Conservation (phyloP, 2,113 vertebrate genomes). For the Megaceryle maxima region DNA sequence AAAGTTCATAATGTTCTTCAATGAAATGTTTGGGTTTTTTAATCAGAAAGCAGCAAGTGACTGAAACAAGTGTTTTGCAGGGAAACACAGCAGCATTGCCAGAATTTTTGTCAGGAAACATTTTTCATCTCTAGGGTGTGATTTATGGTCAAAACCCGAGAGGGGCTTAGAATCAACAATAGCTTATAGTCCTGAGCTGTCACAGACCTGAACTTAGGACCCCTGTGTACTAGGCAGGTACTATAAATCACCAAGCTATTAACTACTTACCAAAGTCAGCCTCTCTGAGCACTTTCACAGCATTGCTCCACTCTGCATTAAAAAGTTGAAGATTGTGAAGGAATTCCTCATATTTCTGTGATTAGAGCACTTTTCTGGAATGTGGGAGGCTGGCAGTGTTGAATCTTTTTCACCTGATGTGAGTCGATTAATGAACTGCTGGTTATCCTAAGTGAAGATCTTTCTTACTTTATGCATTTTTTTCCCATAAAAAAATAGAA, state of each 20-base stretch:
- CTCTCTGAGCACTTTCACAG: neutral
- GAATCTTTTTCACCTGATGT: constrained; percentile 7
- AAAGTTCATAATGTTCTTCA: neutral
- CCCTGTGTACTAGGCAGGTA: neutral
- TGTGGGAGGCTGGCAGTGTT: neutral
- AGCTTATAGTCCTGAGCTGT: neutral
- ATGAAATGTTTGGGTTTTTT: neutral
- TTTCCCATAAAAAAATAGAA: neutral
- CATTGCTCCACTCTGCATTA: neutral
- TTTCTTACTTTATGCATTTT: neutral
- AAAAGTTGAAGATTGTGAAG: neutral
- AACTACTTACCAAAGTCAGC: constrained; percentile 1
- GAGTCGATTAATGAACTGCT: constrained; percentile 16
- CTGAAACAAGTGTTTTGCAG: neutral
- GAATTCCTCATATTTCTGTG: neutral
- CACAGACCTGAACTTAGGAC: constrained; percentile 11
- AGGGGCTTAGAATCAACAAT: neutral
- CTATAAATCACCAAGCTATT: constrained; percentile 14
- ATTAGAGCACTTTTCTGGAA: neutral
- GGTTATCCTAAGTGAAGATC: neutral
- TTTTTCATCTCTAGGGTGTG: constrained; percentile 13
- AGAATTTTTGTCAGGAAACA: constrained; percentile 26
- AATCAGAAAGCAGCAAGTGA: neutral
- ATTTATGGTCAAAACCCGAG: constrained; percentile 22
- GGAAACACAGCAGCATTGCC: neutral